Conservation (phyloP, 2,113 vertebrate species). For the Ginglymostoma cirratum region DNA sequence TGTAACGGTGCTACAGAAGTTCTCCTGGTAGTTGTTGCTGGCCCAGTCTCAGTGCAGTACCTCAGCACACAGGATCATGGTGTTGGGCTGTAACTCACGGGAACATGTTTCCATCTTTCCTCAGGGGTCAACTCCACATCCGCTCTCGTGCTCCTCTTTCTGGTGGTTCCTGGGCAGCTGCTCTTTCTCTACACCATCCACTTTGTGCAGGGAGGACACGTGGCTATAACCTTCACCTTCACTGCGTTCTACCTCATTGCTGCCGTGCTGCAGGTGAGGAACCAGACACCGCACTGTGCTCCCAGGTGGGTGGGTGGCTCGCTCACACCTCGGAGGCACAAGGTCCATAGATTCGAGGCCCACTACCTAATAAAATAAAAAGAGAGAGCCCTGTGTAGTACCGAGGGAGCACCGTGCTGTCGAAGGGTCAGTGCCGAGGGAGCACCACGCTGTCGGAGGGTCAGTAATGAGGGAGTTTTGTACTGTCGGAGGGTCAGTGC, state of each 20-base stretch:
- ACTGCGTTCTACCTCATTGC: conserved; percentile 73
- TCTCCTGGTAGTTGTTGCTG: not conserved
- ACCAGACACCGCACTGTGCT: not conserved
- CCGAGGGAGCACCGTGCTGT: not conserved
- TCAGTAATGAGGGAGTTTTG: not conserved
- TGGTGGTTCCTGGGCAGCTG: conserved; percentile 84
- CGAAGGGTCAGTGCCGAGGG: not conserved
- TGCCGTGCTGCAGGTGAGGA: conserved; percentile 76
- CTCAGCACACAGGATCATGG: too few relatives aligned
- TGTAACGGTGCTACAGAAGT: not conserved
- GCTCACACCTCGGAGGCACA: too few relatives aligned
- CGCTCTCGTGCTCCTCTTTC: conserved; percentile 75
- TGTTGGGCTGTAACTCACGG: too few relatives aligned
- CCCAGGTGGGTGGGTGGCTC: too few relatives aligned
- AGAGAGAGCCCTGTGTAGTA: too few relatives aligned
- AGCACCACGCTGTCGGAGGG: too few relatives aligned
- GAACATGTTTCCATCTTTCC: conserved; percentile 33
- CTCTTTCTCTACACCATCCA: conserved; percentile 78
- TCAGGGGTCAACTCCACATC: conserved; percentile 83
- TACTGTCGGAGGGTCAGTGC: not conserved
- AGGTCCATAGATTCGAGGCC: too few relatives aligned
- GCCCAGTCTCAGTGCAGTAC: too few relatives aligned
- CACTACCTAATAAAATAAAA: too few relatives aligned
- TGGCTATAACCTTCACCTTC: conserved; percentile 62
- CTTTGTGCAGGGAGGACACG: conserved; percentile 70